Evolutionary conservation across 2,113 vertebrate species (phyloP).

Genomic region (Seriola dumerili): DNA sequence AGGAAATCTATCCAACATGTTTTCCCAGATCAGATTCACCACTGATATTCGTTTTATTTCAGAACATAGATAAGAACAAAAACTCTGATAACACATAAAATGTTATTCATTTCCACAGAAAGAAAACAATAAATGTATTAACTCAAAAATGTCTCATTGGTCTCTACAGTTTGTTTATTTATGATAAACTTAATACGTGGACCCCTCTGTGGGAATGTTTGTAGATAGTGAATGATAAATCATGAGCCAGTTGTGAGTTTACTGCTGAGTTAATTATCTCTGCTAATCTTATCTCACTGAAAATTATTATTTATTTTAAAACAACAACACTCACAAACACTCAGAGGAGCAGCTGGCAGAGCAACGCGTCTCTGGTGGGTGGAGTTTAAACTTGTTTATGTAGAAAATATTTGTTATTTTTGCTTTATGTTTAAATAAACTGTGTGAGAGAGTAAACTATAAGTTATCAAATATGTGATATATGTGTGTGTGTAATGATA

Average conservation of each 20-base stretch:
- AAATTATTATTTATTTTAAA: background rate
- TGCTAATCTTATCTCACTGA: background rate
- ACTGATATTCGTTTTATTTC: background rate
- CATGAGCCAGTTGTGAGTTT: background rate
- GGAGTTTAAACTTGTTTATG: too few species aligned
- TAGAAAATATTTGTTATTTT: too few species aligned
- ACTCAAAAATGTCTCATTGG: background rate
- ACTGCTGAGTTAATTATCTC: background rate
- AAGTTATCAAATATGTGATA: too few species aligned
- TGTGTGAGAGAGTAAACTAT: too few species aligned
- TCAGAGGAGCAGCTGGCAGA: background rate
- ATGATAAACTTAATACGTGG: background rate
- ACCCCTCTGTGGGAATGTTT: background rate
- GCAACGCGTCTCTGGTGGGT: background rate
- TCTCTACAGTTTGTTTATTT: background rate
- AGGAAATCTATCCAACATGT: background rate
- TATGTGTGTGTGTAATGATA: too few species aligned
- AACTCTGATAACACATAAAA: too few species aligned
- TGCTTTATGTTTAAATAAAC: too few species aligned
- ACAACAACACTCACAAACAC: background rate
- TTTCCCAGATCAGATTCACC: background rate
- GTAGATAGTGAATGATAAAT: background rate
- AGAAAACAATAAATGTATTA: background rate
- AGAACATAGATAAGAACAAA: background rate
- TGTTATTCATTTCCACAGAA: background rate